Percentiles rank a stretch among this genome's conserved stretches.
These are phyloP conservation scores for Rhopalosiphum padi DNA, from an alignment of 1,140 invertebrate species.

Conservation along the genomic window DNA sequence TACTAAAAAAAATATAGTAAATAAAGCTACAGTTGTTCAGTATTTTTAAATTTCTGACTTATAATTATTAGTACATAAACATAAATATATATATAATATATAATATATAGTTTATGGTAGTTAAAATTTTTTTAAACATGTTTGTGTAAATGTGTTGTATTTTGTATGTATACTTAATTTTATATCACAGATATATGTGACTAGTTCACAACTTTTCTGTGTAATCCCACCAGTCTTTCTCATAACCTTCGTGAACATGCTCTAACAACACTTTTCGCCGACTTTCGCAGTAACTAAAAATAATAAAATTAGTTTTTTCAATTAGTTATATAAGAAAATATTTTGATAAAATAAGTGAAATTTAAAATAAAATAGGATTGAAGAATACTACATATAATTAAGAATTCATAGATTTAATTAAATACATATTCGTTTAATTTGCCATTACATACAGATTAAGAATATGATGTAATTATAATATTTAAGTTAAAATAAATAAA, in stretches of 20 bases:
- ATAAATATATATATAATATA: slow-evolving; percentile 1
- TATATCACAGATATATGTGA: slow-evolving; percentile 56
- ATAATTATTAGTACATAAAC: slow-evolving; percentile 35
- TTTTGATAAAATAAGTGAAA: neutral
- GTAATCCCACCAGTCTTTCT: slow-evolving; percentile 98
- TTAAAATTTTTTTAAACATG: slow-evolving; percentile 40
- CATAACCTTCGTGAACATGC: slow-evolving; percentile 98
- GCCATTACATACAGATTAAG: no score
- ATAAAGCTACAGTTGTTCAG: slow-evolving; percentile 55
- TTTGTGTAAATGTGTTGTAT: slow-evolving; percentile 42
- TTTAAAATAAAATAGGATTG: neutral
- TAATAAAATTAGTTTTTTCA: slow-evolving; percentile 59
- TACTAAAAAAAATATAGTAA: slow-evolving; percentile 41
- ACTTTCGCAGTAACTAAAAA: slow-evolving; percentile 93
- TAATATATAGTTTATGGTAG: slow-evolving; percentile 3
- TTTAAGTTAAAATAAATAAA: no score
- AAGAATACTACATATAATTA: neutral
- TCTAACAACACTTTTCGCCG: slow-evolving; percentile 91
- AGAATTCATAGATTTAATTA: neutral
- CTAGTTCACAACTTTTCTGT: slow-evolving; percentile 71
- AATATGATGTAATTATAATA: no score
- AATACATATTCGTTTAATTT: no score
- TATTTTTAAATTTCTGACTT: slow-evolving; percentile 43
- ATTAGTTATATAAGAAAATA: neutral
- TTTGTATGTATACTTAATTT: slow-evolving; percentile 49